phyloP scores from a whole-genome alignment of 2,113 vertebrate genomes.

The Diphyllodes magnificus region DNA sequence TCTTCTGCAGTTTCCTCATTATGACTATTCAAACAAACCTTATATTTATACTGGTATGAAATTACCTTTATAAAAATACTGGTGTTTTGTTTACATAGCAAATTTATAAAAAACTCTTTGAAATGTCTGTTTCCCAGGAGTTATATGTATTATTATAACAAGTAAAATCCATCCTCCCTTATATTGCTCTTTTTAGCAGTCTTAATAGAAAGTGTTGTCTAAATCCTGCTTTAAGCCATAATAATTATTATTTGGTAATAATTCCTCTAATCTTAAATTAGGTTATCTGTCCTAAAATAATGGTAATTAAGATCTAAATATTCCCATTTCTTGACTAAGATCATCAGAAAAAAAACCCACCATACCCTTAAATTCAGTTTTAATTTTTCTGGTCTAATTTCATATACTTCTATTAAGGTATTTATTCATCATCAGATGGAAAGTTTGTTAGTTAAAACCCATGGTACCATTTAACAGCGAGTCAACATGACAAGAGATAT shows the following conservation, averaged over 20 bases:
- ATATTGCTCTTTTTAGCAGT: background rate
- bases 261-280: background rate
- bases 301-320: background rate
- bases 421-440: background rate
- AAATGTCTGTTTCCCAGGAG: background rate
- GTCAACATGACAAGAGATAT: rapidly evolving
- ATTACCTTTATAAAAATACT: background rate
- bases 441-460: background rate
- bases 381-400: background rate
- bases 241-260: no score
- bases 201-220: background rate
- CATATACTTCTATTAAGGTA: background rate
- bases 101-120: background rate
- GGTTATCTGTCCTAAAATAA: background rate
- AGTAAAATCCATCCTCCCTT: background rate
- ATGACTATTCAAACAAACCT: background rate
- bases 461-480: background rate
- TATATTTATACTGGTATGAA: background rate
- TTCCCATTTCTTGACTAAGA: background rate
- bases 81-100: background rate
- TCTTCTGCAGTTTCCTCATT: background rate
- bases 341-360: background rate
- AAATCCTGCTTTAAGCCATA: background rate
- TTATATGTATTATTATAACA: background rate
- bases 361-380: background rate